Evolutionary conservation across 2,113 vertebrate species (phyloP).

Genomic region (Sigmodon hispidus): DNA sequence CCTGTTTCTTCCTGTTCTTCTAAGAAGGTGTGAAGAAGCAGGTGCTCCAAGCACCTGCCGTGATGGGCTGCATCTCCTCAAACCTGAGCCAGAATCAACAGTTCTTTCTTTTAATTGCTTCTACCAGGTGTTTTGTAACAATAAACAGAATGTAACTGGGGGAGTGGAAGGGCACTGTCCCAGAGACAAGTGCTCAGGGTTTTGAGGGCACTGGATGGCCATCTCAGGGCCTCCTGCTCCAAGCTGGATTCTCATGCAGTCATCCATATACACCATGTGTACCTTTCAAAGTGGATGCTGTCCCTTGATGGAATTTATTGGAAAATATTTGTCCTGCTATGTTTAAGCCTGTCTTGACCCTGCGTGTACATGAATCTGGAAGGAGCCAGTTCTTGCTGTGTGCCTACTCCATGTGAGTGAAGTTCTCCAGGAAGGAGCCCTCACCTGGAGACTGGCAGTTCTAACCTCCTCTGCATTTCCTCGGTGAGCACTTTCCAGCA

Average conservation of each 20-base stretch:
- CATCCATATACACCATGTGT: not conserved
- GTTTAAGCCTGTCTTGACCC: not conserved
- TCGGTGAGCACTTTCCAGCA: not conserved
- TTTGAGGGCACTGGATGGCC: not conserved
- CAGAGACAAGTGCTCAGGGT: no score
- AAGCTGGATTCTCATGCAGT: not conserved
- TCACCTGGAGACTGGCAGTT: not conserved
- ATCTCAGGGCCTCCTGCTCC: not conserved
- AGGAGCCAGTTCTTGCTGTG: no score
- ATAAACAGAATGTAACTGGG: not conserved
- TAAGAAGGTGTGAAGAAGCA: not conserved
- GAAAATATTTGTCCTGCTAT: not conserved
- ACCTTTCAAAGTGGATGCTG: not conserved
- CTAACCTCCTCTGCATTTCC: not conserved
- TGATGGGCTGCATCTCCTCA: not conserved
- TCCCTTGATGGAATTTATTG: not conserved
- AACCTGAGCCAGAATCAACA: not conserved
- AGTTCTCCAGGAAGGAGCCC: not conserved
- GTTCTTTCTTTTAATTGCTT: not conserved
- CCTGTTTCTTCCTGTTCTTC: not conserved
- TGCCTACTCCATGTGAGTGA: rapidly evolving
- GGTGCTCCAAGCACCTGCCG: not conserved
- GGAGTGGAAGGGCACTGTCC: not conserved
- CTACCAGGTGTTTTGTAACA: not conserved
- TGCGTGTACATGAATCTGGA: not conserved